Evolutionary conservation across 2,888 invertebrate genomes (phyloP).

Genomic region (Pilophorus perplexus): DNA sequence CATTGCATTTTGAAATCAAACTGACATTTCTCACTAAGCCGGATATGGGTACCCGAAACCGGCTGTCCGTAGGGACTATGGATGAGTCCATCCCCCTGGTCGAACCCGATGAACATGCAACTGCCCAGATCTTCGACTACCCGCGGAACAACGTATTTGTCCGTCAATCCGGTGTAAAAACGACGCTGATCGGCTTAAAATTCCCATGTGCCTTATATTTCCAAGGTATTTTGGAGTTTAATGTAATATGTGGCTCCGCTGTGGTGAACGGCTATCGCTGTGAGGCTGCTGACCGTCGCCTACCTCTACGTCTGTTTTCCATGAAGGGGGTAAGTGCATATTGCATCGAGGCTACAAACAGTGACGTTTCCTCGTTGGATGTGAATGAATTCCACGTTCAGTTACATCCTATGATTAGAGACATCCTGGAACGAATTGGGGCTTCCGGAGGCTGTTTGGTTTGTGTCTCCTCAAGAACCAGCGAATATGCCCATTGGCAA

Average conservation of each 20-base stretch:
- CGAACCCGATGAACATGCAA: too few species aligned
- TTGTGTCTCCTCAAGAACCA: slow-evolving; percentile 4
- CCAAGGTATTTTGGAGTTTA: slow-evolving; percentile 14
- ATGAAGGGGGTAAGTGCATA: slow-evolving; percentile 7
- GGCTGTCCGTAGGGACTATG: too few species aligned
- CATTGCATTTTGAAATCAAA: too few species aligned
- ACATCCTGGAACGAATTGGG: neutral
- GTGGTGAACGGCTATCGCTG: neutral
- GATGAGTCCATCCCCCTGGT: too few species aligned
- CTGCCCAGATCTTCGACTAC: too few species aligned
- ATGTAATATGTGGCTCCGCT: neutral
- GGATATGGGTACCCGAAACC: too few species aligned
- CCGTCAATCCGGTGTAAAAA: neutral
- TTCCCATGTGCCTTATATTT: slow-evolving; percentile 6
- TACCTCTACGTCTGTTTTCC: slow-evolving; percentile 7
- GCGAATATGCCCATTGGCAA: neutral
- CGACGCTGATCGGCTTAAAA: slow-evolving; percentile 5
- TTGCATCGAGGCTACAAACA: neutral
- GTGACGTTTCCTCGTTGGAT: neutral
- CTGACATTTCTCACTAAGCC: too few species aligned
- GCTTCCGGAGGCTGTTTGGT: slow-evolving; percentile 9
- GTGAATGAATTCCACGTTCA: neutral
- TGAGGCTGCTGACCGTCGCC: neutral
- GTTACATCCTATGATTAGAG: neutral
- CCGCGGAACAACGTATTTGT: slow-evolving; percentile 7